These are phyloP conservation scores for Hesperophylax magnus DNA, from an alignment of 1,140 invertebrate species.

Conservation along the genomic window DNA sequence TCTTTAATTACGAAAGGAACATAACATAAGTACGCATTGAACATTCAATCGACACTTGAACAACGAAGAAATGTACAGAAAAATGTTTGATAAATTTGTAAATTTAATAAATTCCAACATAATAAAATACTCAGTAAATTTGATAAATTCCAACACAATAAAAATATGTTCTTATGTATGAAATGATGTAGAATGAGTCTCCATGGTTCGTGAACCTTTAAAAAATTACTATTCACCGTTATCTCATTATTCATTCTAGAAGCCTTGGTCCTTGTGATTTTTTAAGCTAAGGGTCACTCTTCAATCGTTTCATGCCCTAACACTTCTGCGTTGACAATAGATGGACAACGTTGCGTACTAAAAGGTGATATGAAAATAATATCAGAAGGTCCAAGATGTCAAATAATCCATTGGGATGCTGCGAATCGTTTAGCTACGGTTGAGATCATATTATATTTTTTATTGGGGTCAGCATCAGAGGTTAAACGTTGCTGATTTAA, in stretches of 20 bases:
- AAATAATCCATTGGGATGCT: slow-evolving; percentile 19
- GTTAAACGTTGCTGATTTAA: slow-evolving; percentile 17
- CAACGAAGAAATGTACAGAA: too few species aligned
- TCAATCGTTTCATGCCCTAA: neutral
- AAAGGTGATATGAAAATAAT: slow-evolving; percentile 24
- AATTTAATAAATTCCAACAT: too few species aligned
- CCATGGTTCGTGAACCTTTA: neutral
- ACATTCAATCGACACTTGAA: too few species aligned
- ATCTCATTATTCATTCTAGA: neutral
- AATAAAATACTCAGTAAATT: too few species aligned
- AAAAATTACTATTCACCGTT: neutral
- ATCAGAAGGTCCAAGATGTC: slow-evolving; percentile 5
- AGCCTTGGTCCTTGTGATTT: slow-evolving; percentile 21
- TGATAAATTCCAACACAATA: too few species aligned
- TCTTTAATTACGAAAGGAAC: too few species aligned
- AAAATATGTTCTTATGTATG: too few species aligned
- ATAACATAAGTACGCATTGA: too few species aligned
- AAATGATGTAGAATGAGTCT: too few species aligned
- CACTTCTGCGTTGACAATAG: neutral
- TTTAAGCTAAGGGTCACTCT: slow-evolving; percentile 11
- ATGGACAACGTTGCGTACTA: neutral
- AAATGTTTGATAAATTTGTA: too few species aligned
- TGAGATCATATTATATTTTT: slow-evolving; percentile 28
- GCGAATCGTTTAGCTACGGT: slow-evolving; percentile 22
- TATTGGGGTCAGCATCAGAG: slow-evolving; percentile 30